Base-by-base conservation (phyloP, 2,797 vertebrate species). In the Pogoniulus pusillus region DNA sequence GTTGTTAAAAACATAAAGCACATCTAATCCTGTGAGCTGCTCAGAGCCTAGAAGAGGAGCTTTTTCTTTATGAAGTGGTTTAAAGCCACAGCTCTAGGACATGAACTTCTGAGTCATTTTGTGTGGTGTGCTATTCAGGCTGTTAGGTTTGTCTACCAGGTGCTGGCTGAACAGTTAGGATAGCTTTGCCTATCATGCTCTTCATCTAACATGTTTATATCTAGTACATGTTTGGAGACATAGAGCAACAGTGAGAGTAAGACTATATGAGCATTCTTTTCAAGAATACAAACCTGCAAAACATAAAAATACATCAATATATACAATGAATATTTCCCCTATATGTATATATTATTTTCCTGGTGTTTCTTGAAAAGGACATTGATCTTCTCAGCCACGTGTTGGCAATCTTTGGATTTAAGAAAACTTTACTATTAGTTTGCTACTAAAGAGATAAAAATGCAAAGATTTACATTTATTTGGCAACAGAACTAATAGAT, bases 1-100 rank as follows among this genome's bases (percentile, higher is more conserved):
- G 71, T 96, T 94, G 89, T 90, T 96, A 94, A 95, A 96, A 96
- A 90, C 41, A 54, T 79, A 93, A 95, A 96, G 92, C 91, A 86
- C 87, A 78, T 94, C 77, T 96, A 88, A 94, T 96, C 90, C 81
- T 65, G 57, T 86, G 87, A 93, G 87, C 73, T 91, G 76, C 86
- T 94, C 81, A 78, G 70, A 93, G 92, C 41, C 72, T 89, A 60
- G 53, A 86, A 82, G 64, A 78, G 76, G n/a, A 82, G 72, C 72
- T 96, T 96, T 94, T 85, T 51, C 82, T 76, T 47, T 84, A 58
- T 51, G 34, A 55, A 63, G 26, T 79, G 45, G 84, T 84, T 90
- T 89, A 71, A 87, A 95, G 68, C 68, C 34, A 57, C 51, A 88
- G 53, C 27, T 86, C 30, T 86, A 75, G 72, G 82, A 84, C 35